Evolutionary conservation across 2,888 invertebrate species (phyloP).

Genomic region (Parelbella ahira): DNA sequence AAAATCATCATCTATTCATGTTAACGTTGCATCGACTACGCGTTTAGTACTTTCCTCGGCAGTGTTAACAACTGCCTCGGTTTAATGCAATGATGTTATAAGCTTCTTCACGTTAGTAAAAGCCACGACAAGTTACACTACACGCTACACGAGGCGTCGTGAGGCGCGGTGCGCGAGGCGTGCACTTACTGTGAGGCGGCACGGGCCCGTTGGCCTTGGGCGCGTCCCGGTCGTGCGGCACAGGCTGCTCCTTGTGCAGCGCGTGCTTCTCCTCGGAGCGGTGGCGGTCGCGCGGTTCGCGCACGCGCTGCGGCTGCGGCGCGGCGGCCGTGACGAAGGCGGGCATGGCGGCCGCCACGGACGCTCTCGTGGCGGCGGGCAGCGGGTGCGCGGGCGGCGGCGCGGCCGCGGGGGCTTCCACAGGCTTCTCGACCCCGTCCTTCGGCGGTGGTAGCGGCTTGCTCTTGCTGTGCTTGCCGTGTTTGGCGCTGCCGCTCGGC

Average conservation of each 20-base stretch:
- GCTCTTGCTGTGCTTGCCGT: slow-evolving; percentile 52
- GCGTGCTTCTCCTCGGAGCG: slow-evolving; percentile 21
- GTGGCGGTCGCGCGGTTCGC: slow-evolving; percentile 49
- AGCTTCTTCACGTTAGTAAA: too few relatives aligned
- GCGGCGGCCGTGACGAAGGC: slow-evolving; percentile 28
- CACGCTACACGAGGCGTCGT: too few relatives aligned
- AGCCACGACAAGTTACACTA: too few relatives aligned
- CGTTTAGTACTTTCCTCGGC: too few relatives aligned
- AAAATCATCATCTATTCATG: too few relatives aligned
- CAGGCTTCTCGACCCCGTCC: slow-evolving; percentile 46
- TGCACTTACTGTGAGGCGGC: slow-evolving; percentile 46
- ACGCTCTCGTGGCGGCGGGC: too few relatives aligned
- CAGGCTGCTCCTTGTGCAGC: too few relatives aligned
- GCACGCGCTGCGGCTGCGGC: slow-evolving; percentile 54
- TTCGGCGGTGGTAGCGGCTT: slow-evolving; percentile 66
- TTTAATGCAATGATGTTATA: too few relatives aligned
- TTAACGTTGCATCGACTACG: too few relatives aligned
- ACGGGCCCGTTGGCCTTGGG: slow-evolving; percentile 52
- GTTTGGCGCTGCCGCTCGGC: slow-evolving; percentile 55
- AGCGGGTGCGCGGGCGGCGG: slow-evolving; percentile 27
- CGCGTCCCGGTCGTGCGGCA: slow-evolving; percentile 34
- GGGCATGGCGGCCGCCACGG: slow-evolving; percentile 25
- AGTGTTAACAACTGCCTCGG: too few relatives aligned
- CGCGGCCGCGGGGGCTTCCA: slow-evolving; percentile 30
- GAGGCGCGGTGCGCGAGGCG: too few relatives aligned